Evolutionary conservation across 2,113 vertebrate genomes (phyloP).

Genomic region (Theristicus caerulescens): DNA sequence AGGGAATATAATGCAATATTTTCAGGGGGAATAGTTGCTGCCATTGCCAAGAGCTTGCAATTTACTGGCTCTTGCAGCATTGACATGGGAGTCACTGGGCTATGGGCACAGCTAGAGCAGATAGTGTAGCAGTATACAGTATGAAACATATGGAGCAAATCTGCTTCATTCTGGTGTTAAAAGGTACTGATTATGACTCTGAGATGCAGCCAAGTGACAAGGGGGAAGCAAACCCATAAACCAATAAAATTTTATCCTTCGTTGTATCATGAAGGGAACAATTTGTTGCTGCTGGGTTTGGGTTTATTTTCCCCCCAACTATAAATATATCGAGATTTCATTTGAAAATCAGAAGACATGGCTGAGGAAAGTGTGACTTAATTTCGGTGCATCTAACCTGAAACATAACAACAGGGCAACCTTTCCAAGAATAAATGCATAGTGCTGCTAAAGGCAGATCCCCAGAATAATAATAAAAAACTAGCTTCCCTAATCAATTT

Average conservation of each 20-base stretch:
- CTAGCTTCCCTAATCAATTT: neutral
- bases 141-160: conserved; percentile 46
- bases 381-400: neutral
- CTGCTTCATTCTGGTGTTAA: conserved; percentile 40
- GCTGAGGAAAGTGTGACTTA: neutral
- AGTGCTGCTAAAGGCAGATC: neutral
- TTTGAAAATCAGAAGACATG: neutral
- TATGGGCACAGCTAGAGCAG: conserved; percentile 37
- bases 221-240: neutral
- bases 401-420: neutral
- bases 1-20: conserved; percentile 66
- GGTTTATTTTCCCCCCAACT: neutral
- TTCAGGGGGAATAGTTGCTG: conserved; percentile 49
- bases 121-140: neutral
- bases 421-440: neutral
- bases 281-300: neutral
- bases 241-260: neutral
- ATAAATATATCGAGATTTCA: neutral
- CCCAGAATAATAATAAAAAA: neutral
- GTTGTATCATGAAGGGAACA: neutral
- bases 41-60: conserved; percentile 48
- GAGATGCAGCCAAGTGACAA: conserved; percentile 35
- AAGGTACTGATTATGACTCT: conserved; percentile 21
- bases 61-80: conserved; percentile 44
- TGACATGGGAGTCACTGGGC: conserved; percentile 48